Percentiles rank a stretch among this genome's conserved stretches.
Conservation (phyloP, 2,888 invertebrate genomes). For the Rhagonycha fulva region DNA sequence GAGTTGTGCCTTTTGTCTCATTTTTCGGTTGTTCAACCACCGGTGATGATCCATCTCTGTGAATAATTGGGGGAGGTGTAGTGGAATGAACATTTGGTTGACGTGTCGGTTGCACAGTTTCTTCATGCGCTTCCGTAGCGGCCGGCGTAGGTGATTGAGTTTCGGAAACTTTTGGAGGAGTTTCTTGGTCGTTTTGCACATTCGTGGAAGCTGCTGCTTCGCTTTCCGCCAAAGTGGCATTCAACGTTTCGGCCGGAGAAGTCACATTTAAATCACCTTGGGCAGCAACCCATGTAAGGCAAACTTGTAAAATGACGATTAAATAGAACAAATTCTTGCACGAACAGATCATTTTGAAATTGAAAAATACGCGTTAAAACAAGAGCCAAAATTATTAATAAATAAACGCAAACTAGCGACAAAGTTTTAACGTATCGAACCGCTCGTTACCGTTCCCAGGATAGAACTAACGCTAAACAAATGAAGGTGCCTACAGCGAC, state of each 20-base stretch:
- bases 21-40: neutral
- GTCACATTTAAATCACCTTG: neutral
- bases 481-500: slow-evolving; percentile 1
- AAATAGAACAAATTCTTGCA: neutral
- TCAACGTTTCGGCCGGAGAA: neutral
- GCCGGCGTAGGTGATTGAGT: neutral
- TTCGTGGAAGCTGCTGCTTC: neutral
- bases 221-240: neutral
- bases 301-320: neutral
- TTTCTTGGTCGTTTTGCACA: neutral
- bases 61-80: neutral
- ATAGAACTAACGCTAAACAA: slow-evolving; percentile 10
- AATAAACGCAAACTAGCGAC: neutral
- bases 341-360: neutral
- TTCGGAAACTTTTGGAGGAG: neutral
- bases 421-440: slow-evolving; percentile 1
- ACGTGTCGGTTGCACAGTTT: neutral
- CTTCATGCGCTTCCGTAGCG: neutral
- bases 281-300: neutral
- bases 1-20: neutral
- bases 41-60: neutral
- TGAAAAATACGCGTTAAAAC: neutral
- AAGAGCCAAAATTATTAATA: neutral
- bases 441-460: slow-evolving; percentile 6
- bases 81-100: neutral